These are phyloP conservation scores for Peromyscus maniculatus DNA, from an alignment of 2,113 vertebrate species.

Conservation along the genomic window DNA sequence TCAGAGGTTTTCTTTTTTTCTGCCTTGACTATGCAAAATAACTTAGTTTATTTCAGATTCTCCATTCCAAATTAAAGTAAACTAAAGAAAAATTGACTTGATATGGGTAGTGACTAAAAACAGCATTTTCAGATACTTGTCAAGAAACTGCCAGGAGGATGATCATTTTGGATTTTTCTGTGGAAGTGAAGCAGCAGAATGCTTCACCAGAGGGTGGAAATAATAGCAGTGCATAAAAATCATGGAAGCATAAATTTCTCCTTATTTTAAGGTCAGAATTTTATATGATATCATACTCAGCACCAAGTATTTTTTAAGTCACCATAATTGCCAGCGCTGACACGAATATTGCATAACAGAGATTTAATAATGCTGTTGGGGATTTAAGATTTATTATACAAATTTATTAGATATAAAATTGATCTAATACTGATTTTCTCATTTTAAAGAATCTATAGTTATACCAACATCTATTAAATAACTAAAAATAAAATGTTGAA, in stretches of 20 bases:
- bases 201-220: not conserved
- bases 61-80: not conserved
- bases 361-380: not conserved
- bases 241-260: not conserved
- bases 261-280: slow-evolving; percentile 31
- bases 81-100: not conserved
- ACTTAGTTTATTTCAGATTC: not conserved
- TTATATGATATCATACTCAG: not conserved
- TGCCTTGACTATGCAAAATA: not conserved
- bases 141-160: not conserved
- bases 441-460: slow-evolving; percentile 16
- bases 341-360: not conserved
- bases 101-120: not conserved
- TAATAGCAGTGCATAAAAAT: not conserved
- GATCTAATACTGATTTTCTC: not conserved
- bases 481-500: not conserved
- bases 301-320: not conserved
- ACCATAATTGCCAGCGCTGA: not conserved
- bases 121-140: not conserved
- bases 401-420: not conserved
- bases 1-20: not conserved
- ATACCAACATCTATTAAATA: slow-evolving; percentile 6
- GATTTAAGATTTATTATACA: not conserved
- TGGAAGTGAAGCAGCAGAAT: not conserved
- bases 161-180: slow-evolving; percentile 12